These are phyloP conservation scores for Neotoxoptera formosana DNA, from an alignment of 1,140 invertebrate species.

Conservation along the genomic window DNA sequence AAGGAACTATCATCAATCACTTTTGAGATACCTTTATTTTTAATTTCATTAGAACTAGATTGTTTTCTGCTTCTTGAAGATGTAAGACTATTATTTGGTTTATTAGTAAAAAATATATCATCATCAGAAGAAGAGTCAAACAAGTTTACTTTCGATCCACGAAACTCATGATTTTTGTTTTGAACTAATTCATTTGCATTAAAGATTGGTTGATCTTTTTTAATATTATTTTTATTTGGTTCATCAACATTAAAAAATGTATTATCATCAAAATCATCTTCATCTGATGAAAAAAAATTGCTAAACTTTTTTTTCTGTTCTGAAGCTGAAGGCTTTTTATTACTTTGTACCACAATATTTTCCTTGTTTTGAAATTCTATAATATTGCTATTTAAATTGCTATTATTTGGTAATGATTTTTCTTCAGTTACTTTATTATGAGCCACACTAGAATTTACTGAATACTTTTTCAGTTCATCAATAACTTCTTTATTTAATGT, in stretches of 20 bases:
- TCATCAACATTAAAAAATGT: not conserved
- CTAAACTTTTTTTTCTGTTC: not conserved
- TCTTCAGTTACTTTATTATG: not conserved
- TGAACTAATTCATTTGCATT: not conserved
- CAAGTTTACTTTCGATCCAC: not conserved
- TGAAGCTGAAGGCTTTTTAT: not conserved
- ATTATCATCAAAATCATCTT: constrained; percentile 34
- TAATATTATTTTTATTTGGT: not conserved
- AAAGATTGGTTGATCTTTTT: not conserved
- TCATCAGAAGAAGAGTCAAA: constrained; percentile 56
- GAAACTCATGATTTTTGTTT: not conserved
- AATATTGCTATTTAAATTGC: not conserved
- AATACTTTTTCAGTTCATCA: not conserved
- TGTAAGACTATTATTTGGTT: not conserved
- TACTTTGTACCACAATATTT: not conserved
- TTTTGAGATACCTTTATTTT: not conserved
- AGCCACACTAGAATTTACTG: not conserved
- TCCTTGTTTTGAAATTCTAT: not conserved
- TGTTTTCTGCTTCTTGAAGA: not conserved
- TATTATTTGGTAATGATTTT: not conserved
- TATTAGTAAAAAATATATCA: constrained; percentile 41
- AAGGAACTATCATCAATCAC: not conserved
- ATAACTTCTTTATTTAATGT: not conserved
- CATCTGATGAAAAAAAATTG: constrained; percentile 52
- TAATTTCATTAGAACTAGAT: not conserved